Conservation (phyloP, 2,888 invertebrate species). For the Azorinus chamasolen region DNA sequence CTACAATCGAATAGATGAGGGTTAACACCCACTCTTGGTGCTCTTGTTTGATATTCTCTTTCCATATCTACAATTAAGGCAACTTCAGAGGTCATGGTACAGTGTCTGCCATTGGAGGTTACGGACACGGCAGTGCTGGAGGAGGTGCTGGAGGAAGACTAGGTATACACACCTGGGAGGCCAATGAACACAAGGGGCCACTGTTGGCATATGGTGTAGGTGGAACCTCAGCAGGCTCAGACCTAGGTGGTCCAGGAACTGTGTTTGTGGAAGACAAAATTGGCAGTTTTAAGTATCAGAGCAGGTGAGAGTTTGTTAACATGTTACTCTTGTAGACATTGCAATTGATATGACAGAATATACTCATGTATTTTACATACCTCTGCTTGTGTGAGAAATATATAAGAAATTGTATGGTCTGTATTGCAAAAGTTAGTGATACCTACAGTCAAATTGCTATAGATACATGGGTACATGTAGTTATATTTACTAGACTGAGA, state of each 20-base stretch:
- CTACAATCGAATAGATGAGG: too few relatives aligned
- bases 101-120: constrained; percentile 71
- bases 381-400: too few relatives aligned
- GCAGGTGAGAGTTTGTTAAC: constrained; percentile 30
- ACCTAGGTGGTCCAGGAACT: constrained; percentile 78
- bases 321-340: too few relatives aligned
- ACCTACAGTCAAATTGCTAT: too few relatives aligned
- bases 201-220: constrained; percentile 67
- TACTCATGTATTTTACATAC: too few relatives aligned
- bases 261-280: constrained; percentile 75
- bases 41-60: too few relatives aligned
- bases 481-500: too few relatives aligned
- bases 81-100: constrained; percentile 74
- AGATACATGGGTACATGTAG: too few relatives aligned
- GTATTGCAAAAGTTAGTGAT: too few relatives aligned
- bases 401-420: too few relatives aligned
- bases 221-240: constrained; percentile 56
- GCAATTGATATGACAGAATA: too few relatives aligned
- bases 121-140: constrained; percentile 62
- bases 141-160: constrained; percentile 78
- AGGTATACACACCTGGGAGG: constrained; percentile 66
- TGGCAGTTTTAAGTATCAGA: constrained; percentile 36
- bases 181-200: constrained; percentile 71
- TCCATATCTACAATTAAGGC: constrained; percentile 51
- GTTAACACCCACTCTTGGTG: too few relatives aligned